Conservation (phyloP, 2,888 invertebrate genomes). For the Epinotia brunnichana region DNA sequence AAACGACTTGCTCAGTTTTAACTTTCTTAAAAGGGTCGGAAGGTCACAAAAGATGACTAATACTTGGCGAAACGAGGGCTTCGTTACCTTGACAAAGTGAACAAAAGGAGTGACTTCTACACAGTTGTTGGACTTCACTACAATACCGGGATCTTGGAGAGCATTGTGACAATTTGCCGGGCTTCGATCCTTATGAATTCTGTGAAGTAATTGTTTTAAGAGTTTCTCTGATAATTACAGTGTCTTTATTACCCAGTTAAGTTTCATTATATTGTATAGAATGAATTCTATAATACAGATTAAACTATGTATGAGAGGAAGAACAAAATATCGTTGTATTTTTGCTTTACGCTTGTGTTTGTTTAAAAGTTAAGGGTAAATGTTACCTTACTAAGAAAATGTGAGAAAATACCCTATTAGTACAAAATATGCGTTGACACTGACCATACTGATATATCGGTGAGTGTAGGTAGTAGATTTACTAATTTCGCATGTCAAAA, state of each 20-base stretch:
- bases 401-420: no score
- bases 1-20: background rate
- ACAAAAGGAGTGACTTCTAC: conserved; percentile 22
- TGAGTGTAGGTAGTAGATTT: no score
- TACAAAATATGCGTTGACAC: no score
- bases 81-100: conserved; percentile 13
- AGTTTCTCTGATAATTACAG: background rate
- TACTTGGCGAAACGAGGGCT: conserved; percentile 14
- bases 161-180: conserved; percentile 21
- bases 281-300: no score
- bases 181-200: conserved; percentile 1
- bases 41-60: conserved; percentile 35
- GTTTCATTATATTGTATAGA: no score
- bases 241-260: background rate
- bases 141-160: conserved; percentile 18
- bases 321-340: no score
- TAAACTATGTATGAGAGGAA: no score
- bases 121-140: conserved; percentile 17
- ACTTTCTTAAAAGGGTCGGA: conserved; percentile 28
- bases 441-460: no score
- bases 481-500: background rate
- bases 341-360: no score
- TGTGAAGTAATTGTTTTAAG: background rate
- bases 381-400: no score
- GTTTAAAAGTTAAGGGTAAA: no score